phyloP scores from a whole-genome alignment of 2,888 invertebrate species.

The Marasmarcha lunaedactyla region DNA sequence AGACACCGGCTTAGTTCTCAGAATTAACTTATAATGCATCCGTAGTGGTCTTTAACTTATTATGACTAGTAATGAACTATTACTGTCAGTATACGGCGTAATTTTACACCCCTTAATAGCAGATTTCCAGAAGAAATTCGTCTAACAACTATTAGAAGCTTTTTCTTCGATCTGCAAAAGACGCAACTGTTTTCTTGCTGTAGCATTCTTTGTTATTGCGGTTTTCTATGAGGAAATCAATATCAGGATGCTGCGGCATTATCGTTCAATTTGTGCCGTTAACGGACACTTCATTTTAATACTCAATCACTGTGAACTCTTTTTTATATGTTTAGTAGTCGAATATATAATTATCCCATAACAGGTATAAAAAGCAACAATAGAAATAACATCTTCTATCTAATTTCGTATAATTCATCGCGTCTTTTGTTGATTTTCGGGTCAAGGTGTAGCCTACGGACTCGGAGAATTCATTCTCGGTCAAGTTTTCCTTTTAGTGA shows the following conservation, averaged over 20 bases:
- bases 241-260: not conserved
- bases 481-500: conserved; percentile 40
- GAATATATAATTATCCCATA: no score
- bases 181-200: not conserved
- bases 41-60: conserved; percentile 22
- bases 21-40: conserved; percentile 12
- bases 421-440: conserved; percentile 20
- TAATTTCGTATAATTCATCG: not conserved
- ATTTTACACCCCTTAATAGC: no score
- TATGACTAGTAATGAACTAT: conserved; percentile 17
- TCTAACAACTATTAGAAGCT: no score
- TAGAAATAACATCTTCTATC: not conserved
- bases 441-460: conserved; percentile 41
- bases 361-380: not conserved
- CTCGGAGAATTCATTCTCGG: conserved; percentile 25
- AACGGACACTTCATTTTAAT: not conserved
- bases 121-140: no score
- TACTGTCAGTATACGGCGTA: not conserved
- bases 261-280: conserved; percentile 1
- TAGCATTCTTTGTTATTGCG: not conserved
- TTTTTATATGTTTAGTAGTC: no score
- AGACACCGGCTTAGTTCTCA: conserved; percentile 13
- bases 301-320: not conserved
- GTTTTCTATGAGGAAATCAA: not conserved
- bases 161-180: not conserved